A percentile compares a stretch with the other conserved stretches of the same genome.
Conservation (phyloP, 2,797 vertebrate species). For the Gobio occitaniae region DNA sequence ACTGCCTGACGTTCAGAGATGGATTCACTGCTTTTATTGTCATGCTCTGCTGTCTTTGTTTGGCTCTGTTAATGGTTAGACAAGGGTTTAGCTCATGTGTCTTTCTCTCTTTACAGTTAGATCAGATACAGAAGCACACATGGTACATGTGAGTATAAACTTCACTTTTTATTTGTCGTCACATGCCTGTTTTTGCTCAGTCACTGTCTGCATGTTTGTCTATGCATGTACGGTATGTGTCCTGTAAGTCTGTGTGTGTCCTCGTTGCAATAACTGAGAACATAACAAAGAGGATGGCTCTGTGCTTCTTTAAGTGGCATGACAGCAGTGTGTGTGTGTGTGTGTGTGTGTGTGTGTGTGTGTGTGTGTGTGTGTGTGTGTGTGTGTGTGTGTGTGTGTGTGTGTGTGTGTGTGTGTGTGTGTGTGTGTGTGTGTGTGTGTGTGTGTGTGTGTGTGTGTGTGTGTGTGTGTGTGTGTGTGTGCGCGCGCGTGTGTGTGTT, state of each 20-base stretch:
- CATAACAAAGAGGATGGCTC: background rate
- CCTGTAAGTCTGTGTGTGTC: background rate
- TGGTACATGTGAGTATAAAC: constrained; percentile 97
- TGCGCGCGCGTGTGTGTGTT: background rate
- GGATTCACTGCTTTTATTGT: constrained; percentile 27
- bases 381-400: background rate
- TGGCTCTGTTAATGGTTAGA: background rate
- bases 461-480: background rate
- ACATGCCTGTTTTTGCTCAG: background rate
- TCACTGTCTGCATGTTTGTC: background rate
- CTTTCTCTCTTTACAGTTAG: constrained; percentile 83
- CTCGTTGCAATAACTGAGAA: background rate
- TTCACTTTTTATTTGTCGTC: background rate
- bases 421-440: background rate
- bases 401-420: background rate
- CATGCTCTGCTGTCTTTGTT: constrained; percentile 18
- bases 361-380: too few species aligned
- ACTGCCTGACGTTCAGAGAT: constrained; percentile 42
- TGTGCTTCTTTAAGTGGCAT: background rate
- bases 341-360: too few species aligned
- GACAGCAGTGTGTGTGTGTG: too few species aligned
- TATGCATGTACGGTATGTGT: background rate
- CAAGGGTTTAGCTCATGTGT: constrained; percentile 31
- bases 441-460: too few species aligned
- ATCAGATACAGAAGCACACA: constrained; percentile 99